phyloP scores from a whole-genome alignment of 2,888 invertebrate genomes.

The Liopterus haemorrhoidalis region DNA sequence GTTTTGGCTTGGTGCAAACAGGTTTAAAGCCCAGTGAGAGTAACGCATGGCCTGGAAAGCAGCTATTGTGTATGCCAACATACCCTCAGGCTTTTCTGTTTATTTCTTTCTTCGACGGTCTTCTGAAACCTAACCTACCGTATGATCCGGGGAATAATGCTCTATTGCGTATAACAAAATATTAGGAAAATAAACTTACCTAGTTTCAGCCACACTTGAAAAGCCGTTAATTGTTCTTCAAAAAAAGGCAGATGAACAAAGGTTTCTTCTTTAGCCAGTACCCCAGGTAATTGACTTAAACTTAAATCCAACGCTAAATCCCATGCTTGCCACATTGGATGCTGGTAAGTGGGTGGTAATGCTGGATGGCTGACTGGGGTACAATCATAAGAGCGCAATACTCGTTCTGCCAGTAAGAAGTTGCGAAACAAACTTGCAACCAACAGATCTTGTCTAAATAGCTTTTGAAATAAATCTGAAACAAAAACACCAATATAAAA shows the following conservation, averaged over 20 bases:
- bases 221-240: conserved; percentile 95
- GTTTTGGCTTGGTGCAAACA: too few relatives aligned
- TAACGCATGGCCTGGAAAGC: too few relatives aligned
- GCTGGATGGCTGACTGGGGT: conserved; percentile 90
- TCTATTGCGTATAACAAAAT: too few relatives aligned
- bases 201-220: conserved; percentile 88
- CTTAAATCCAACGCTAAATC: conserved; percentile 94
- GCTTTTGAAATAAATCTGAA: conserved; percentile 85
- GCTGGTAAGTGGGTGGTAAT: conserved; percentile 83
- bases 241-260: conserved; percentile 87
- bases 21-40: too few relatives aligned
- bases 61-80: background rate
- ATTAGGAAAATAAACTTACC: conserved; percentile 50
- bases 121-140: too few relatives aligned
- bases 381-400: conserved; percentile 94
- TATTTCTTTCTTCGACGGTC: too few relatives aligned
- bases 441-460: conserved; percentile 94
- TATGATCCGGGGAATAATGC: conserved; percentile 7
- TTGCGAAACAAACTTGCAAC: conserved; percentile 98
- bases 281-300: conserved; percentile 79
- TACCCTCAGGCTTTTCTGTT: too few relatives aligned
- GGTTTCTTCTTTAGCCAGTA: conserved; percentile 56
- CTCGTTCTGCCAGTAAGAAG: conserved; percentile 92
- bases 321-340: conserved; percentile 97
- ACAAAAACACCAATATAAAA: conserved; percentile 30